phyloP scores from a whole-genome alignment of 2,888 invertebrate species.

The Crioceris asparagi region DNA sequence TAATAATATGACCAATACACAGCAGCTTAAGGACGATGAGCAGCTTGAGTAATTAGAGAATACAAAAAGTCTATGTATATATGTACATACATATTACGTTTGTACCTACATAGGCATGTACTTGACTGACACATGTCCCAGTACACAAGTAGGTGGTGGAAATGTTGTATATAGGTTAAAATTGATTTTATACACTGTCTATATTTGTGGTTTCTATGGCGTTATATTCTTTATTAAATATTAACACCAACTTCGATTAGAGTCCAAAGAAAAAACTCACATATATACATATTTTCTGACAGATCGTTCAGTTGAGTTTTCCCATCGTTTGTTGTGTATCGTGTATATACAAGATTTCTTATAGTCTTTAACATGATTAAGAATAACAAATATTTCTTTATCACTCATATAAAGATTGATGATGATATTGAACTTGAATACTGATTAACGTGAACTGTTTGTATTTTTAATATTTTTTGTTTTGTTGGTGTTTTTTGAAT shows the following conservation, averaged over 20 bases:
- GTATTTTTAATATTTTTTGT: neutral
- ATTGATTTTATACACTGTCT: slow-evolving; percentile 36
- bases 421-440: no score
- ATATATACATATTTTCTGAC: neutral
- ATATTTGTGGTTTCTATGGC: slow-evolving; percentile 29
- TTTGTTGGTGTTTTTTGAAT: neutral
- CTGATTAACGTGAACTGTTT: no score
- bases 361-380: neutral
- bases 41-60: no score
- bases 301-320: neutral
- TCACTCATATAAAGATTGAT: neutral
- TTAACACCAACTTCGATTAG: slow-evolving; percentile 20
- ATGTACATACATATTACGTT: no score
- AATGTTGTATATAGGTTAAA: slow-evolving; percentile 27
- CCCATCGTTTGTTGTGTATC: no score
- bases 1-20: no score
- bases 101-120: no score
- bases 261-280: slow-evolving; percentile 6
- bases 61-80: no score
- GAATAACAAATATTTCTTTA: neutral
- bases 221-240: slow-evolving; percentile 21
- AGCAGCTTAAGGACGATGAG: no score
- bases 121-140: no score
- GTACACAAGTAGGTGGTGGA: no score
- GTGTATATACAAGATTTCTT: neutral